Evolutionary conservation across 2,888 invertebrate species (phyloP), one percentile per base, ranked within the genome.

Genomic region (Melanargia galathea): DNA sequence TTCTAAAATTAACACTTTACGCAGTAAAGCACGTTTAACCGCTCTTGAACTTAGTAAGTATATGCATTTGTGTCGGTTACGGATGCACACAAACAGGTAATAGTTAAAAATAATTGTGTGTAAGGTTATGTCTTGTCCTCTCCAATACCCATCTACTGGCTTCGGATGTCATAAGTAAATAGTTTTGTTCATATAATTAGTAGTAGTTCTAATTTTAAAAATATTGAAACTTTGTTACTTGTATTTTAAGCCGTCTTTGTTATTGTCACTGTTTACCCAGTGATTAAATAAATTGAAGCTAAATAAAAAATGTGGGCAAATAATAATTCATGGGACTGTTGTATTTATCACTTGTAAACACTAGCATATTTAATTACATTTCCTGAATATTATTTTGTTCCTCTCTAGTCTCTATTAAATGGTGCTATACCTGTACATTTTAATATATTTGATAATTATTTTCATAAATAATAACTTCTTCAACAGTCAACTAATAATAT

Each of bases 41-140:
- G 67, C 65, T 69, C 65, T 68, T 68, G 60, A 69, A 65, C 64
- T 64, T 71, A 66, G 66, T 75, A 73, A 74, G 75, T 77, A 73
- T 70, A 70, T 61, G 60, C 49, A 59, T 56, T 59, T 59, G 45
- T 46, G 49, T 46, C 35, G 18, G 56, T 66, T 60, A 61, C 51
- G 51, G 49, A 52, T 57, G 56, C 62, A 51, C 52, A 40, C 35
- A 57, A 71, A 74, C 81, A 78, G 80, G 80, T 84, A 84, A 85
- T 82, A 80, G 86, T 86, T 88, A 86, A 81, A 83, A 87, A 86
- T 87, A 87, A 86, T 85, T 81, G 78, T 70, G 75, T 76, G 79
- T 78, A 86, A 85, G 90, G 89, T 90, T 89, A 82, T 81, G 76
- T 84, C 78, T 81, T 81, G 81, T 81, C 76, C 82, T 75, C 70